A percentile compares a stretch with the other conserved stretches of the same genome.
Conservation (phyloP, 2,888 invertebrate genomes). For the Eupsilia transversa region DNA sequence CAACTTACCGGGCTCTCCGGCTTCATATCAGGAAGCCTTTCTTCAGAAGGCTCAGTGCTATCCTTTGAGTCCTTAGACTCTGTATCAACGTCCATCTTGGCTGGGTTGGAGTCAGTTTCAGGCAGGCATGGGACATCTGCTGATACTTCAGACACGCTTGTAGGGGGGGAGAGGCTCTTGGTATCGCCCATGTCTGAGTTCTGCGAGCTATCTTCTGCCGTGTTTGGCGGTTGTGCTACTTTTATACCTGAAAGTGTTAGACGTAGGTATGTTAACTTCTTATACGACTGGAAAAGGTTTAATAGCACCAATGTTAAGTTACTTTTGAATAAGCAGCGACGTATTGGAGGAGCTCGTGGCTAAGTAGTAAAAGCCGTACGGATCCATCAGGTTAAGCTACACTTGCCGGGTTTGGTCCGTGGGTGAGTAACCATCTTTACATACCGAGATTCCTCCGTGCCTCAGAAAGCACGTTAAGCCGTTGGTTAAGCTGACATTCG, state of each 20-base stretch:
- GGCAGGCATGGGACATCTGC: conserved; percentile 67
- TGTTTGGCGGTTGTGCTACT: conserved; percentile 77
- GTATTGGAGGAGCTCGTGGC: too few species aligned
- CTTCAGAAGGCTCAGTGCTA: conserved; percentile 63
- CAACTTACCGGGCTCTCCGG: conserved; percentile 71
- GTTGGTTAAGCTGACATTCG: background rate
- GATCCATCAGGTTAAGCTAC: too few species aligned
- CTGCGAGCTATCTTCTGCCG: conserved; percentile 84
- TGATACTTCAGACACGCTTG: conserved; percentile 81
- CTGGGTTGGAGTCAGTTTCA: conserved; percentile 39
- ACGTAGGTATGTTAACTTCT: background rate
- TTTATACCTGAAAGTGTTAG: conserved; percentile 72
- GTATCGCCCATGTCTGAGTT: conserved; percentile 83
- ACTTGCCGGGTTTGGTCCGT: too few species aligned
- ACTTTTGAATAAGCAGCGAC: background rate
- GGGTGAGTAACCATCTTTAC: too few species aligned
- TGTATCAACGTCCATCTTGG: conserved; percentile 71
- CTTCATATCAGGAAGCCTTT: conserved; percentile 61
- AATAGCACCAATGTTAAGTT: background rate
- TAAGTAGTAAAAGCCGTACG: too few species aligned
- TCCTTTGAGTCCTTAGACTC: conserved; percentile 69
- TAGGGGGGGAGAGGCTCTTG: conserved; percentile 83
- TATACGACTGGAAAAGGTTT: background rate
- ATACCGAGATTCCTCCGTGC: background rate
- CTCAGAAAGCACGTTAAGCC: background rate